A percentile compares a stretch with the other conserved stretches of the same genome.
phyloP scores from a whole-genome alignment of 2,797 vertebrate genomes.

The Silurus lanzhouensis region DNA sequence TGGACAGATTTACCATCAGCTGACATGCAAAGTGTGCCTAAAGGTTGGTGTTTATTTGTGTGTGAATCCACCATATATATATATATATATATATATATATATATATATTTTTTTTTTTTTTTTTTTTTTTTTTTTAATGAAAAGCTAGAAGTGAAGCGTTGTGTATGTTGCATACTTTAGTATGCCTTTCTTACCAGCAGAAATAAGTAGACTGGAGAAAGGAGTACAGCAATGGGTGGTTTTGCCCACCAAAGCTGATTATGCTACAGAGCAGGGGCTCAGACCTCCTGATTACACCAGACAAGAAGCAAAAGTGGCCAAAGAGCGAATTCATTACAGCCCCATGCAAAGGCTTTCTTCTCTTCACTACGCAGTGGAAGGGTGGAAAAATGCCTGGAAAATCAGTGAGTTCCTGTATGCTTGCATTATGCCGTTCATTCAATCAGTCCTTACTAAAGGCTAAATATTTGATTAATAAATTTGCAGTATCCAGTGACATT shows the following conservation, averaged over 20 bases:
- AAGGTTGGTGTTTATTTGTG: conserved; percentile 36
- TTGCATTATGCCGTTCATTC: not conserved
- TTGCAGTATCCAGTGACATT: not conserved
- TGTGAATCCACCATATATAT: no score
- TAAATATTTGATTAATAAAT: conserved; percentile 14
- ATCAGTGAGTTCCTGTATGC: conserved; percentile 55
- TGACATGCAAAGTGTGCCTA: conserved; percentile 12
- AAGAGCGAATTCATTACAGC: conserved; percentile 19
- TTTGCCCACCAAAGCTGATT: conserved; percentile 60
- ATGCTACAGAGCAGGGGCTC: conserved; percentile 48
- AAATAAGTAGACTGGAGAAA: conserved; percentile 55
- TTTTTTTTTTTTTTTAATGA: not conserved
- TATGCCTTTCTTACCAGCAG: conserved; percentile 22
- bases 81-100: not conserved
- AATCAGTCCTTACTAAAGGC: not conserved
- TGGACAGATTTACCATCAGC: conserved; percentile 61
- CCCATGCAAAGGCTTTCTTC: conserved; percentile 50
- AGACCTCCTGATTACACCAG: conserved; percentile 43
- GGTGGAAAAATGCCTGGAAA: conserved; percentile 72
- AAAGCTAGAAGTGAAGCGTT: not conserved
- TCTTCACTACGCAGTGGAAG: conserved; percentile 66
- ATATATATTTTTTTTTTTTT: not conserved
- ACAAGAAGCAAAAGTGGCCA: conserved; percentile 26
- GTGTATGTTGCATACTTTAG: not conserved
- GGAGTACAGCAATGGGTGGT: conserved; percentile 62